Base-by-base conservation (phyloP, 1,140 invertebrate genomes). In the Megathymus violae region DNA sequence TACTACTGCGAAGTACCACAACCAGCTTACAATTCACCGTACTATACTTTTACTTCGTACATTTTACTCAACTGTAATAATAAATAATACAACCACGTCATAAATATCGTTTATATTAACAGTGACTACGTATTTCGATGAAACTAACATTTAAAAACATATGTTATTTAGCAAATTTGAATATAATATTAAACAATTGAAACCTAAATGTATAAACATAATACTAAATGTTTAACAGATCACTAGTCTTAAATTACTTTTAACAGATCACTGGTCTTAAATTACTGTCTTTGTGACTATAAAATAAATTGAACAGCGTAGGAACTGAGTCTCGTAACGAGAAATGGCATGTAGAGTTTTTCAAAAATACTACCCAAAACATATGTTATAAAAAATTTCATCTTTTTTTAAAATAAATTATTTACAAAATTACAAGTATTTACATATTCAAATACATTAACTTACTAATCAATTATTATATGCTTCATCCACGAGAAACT, bases 91-190 rank as follows among this genome's bases (percentile, higher is more conserved):
- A n/a, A 31, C 1, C 7, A 25, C 4, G 22, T 27, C 14, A 56
- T 31, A 56, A 43, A 54, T 43, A 56, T 44, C 13, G 4, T 56
- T 56, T 43, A 54, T 54, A 56, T 43, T 56, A 54, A 54, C 51
- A 43, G 43, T 27, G 14, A 52, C 15, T 22, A 22, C 38, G 31
- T 38, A 19, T 41, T 56, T 56, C n/a, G 22, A 52, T 13, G n/a
- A n/a, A n/a, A n/a, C 15, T 16, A 15, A 31, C n/a, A 31, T 34
- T 50, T 50, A 10, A 50, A 50, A 50, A 10, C 47, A 34, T 50
- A 16, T 7, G 27, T 16, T 34, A 17, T 15, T 1, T 44, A 44
- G 41, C 16, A n/a, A 11, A 27, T 2, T 48, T 19, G 14, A 13
- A 48, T 27, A 31, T 11, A 52, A 15, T 0, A 38, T 15, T 9